Evolutionary conservation across 2,888 invertebrate species (phyloP).

Genomic region (Aricia artaxerxes): DNA sequence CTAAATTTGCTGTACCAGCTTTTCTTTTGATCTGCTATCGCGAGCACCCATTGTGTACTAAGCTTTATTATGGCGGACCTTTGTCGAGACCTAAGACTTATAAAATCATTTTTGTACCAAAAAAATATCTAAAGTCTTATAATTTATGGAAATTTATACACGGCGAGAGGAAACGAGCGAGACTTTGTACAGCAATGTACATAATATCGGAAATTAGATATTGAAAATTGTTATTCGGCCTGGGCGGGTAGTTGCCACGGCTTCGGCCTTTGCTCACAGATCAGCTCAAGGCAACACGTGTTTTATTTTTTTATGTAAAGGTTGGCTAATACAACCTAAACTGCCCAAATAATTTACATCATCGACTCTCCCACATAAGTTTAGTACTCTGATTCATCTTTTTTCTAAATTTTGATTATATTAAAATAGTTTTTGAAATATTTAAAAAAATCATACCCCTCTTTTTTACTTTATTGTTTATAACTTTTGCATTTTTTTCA

Average conservation of each 20-base stretch:
- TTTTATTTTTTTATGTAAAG: background rate
- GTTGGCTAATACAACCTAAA: background rate
- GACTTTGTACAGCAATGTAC: background rate
- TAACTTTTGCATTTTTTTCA: too few species aligned
- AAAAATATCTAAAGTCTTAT: background rate
- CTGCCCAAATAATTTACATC: background rate
- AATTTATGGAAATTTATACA: conserved; percentile 12
- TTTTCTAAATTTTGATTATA: too few species aligned
- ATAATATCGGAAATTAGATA: background rate
- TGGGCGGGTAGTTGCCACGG: background rate
- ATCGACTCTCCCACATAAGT: conserved; percentile 37
- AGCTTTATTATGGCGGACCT: background rate
- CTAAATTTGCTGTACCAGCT: background rate
- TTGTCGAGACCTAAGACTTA: background rate
- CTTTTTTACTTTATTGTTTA: too few species aligned
- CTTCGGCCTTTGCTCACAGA: too few species aligned
- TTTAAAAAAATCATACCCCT: too few species aligned
- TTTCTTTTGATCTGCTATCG: background rate
- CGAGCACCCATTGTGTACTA: background rate
- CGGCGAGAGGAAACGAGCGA: background rate
- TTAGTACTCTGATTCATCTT: too few species aligned
- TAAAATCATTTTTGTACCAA: background rate
- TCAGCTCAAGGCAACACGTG: too few species aligned
- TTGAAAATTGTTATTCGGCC: background rate
- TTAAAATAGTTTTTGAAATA: too few species aligned